Conservation (phyloP, 2,888 invertebrate genomes). For the Rhagonycha fulva region DNA sequence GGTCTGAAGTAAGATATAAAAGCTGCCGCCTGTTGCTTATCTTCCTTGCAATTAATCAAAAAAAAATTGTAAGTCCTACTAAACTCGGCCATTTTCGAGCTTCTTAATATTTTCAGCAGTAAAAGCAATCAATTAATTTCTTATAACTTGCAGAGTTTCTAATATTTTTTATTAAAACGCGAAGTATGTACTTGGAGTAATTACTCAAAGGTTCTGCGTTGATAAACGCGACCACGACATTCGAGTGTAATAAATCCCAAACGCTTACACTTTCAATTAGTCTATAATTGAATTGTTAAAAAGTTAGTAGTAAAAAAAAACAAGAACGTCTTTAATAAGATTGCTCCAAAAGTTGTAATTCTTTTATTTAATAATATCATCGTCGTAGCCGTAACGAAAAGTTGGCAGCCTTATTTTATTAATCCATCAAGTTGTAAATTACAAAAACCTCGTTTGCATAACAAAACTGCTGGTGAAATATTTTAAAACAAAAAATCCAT, state of each 20-base stretch:
- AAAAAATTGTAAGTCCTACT: slow-evolving; percentile 6
- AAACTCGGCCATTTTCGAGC: slow-evolving; percentile 2
- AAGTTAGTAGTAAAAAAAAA: neutral
- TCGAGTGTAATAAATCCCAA: neutral
- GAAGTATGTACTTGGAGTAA: neutral
- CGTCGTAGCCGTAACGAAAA: neutral
- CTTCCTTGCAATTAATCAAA: slow-evolving; percentile 12
- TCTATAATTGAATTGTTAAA: neutral
- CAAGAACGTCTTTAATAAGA: neutral
- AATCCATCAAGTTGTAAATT: neutral
- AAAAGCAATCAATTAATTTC: slow-evolving; percentile 15
- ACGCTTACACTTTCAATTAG: neutral
- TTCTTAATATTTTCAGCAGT: slow-evolving; percentile 5
- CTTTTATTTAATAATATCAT: neutral
- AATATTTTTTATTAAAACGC: neutral
- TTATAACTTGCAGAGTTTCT: neutral
- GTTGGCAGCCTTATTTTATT: neutral
- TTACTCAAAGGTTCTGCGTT: neutral
- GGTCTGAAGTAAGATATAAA: neutral
- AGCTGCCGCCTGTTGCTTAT: slow-evolving; percentile 16
- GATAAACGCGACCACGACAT: neutral
- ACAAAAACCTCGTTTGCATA: neutral
- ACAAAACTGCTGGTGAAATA: neutral
- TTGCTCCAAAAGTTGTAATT: neutral
- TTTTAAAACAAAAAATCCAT: neutral